Conservation (phyloP, 1,140 invertebrate species). For the Gonioctena quinquepunctata region DNA sequence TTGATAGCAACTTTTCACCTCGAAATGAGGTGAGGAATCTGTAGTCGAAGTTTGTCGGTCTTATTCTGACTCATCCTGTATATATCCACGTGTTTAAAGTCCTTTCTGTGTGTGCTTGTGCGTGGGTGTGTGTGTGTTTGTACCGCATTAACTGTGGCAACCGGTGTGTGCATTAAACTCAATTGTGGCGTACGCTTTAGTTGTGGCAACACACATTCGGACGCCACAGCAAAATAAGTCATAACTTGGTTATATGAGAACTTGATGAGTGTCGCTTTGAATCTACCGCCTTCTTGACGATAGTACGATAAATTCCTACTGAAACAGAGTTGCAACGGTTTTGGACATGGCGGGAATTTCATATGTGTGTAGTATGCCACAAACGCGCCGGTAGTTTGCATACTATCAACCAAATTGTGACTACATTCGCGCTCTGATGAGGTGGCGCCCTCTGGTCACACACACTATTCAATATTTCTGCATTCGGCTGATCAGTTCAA, state of each 20-base stretch:
- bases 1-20: too few species aligned
- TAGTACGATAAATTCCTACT: not conserved
- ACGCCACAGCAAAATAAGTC: not conserved
- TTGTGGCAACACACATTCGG: conserved; percentile 5
- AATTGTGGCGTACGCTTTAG: conserved; percentile 2
- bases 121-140: conserved; percentile 1
- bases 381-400: not conserved
- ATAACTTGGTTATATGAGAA: not conserved
- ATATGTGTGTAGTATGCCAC: not conserved
- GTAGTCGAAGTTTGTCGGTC: too few species aligned
- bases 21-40: too few species aligned
- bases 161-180: conserved; percentile 9
- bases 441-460: not conserved
- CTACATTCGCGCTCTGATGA: not conserved
- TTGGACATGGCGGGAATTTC: not conserved
- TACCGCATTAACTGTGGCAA: not conserved
- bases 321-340: not conserved
- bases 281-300: not conserved
- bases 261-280: not conserved
- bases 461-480: not conserved
- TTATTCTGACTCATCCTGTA: too few species aligned
- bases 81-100: too few species aligned
- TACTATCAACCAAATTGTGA: conserved; percentile 1
- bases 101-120: too few species aligned
- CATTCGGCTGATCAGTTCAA: not conserved